A percentile compares a stretch with the other conserved stretches of the same genome.
Conservation (phyloP, 1,140 invertebrate genomes). For the Drosophila orena region DNA sequence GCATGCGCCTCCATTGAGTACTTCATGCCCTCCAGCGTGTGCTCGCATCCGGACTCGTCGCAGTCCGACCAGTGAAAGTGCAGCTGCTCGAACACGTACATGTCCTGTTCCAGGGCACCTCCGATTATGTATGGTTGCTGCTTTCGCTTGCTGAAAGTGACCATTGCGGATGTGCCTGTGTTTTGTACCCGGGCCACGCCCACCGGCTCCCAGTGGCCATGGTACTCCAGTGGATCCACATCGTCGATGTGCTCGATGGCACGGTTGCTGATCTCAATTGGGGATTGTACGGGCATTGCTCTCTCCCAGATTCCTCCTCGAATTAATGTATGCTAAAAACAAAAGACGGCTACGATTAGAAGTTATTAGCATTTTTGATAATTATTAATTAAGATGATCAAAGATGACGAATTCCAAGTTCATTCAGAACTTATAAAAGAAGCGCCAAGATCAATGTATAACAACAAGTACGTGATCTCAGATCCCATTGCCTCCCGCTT, state of each 20-base stretch:
- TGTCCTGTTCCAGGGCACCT: constrained; percentile 87
- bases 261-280: constrained; percentile 86
- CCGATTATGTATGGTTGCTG: constrained; percentile 85
- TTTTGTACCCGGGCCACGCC: constrained; percentile 81
- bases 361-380: neutral
- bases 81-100: constrained; percentile 89
- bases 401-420: neutral
- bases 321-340: neutral
- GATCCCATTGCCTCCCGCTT: neutral
- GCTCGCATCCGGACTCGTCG: constrained; percentile 90
- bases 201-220: constrained; percentile 86
- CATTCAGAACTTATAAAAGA: too few relatives aligned
- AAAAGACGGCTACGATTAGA: neutral
- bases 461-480: too few relatives aligned
- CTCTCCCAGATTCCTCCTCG: constrained; percentile 4
- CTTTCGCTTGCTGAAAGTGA: constrained; percentile 81
- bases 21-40: constrained; percentile 88
- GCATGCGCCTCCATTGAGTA: constrained; percentile 92
- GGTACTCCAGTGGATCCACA: constrained; percentile 86
- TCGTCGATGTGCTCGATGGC: constrained; percentile 86
- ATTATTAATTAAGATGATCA: neutral
- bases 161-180: constrained; percentile 83
- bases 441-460: too few relatives aligned
- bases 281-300: constrained; percentile 85
- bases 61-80: constrained; percentile 93